A percentile compares a stretch with the other conserved stretches of the same genome.
phyloP scores from a whole-genome alignment of 1,140 invertebrate genomes.

The Drosophila ercepeae region DNA sequence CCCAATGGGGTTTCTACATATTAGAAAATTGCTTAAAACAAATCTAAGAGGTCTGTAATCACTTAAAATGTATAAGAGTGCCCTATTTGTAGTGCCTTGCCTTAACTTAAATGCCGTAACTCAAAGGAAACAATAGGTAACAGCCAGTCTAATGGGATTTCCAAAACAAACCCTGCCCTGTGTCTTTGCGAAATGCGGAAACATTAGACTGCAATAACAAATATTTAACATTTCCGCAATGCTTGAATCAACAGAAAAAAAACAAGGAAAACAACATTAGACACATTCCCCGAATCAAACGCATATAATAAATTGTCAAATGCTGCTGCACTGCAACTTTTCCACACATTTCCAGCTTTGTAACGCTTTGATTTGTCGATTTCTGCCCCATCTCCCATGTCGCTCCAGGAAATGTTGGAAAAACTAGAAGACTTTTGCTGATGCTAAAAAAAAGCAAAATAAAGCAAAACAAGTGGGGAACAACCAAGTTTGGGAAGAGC shows the following conservation, averaged over 20 bases:
- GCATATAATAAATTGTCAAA: conserved; percentile 74
- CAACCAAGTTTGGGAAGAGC: background rate
- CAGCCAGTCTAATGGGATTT: background rate
- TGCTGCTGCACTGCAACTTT: conserved; percentile 60
- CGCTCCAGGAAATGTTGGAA: conserved; percentile 41
- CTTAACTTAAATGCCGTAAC: too few relatives aligned
- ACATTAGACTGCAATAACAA: conserved; percentile 80
- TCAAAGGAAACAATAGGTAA: conserved; percentile 9
- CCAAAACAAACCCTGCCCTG: background rate
- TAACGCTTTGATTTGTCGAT: conserved; percentile 72
- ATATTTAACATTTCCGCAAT: conserved; percentile 80
- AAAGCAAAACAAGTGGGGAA: conserved; percentile 34
- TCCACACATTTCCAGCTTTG: conserved; percentile 55
- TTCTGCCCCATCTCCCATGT: background rate
- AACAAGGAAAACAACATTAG: conserved; percentile 36
- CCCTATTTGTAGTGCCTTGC: background rate
- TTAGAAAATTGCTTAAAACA: background rate
- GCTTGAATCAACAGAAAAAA: conserved; percentile 4
- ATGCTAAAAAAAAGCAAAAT: conserved; percentile 55
- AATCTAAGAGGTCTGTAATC: too few relatives aligned
- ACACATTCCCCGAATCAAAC: conserved; percentile 52
- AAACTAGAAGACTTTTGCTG: conserved; percentile 69
- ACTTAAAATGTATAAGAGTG: too few relatives aligned
- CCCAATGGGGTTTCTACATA: too few relatives aligned
- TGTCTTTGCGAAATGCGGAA: conserved; percentile 62